A percentile compares a stretch with the other conserved stretches of the same genome.
Conservation (phyloP, 2,113 vertebrate species). For the Xiphophorus couchianus region DNA sequence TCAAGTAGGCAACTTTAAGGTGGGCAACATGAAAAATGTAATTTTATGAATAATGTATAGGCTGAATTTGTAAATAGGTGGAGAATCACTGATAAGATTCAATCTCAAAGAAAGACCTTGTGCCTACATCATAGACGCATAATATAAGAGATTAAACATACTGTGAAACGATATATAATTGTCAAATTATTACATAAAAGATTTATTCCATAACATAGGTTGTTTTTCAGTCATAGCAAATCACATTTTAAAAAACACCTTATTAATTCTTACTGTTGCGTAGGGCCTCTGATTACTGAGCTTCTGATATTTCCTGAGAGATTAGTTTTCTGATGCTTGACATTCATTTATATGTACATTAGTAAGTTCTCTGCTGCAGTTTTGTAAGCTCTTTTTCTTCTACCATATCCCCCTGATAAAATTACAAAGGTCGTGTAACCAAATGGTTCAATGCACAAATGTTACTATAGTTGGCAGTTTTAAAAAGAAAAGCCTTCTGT, state of each 20-base stretch:
- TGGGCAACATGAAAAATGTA: slow-evolving; percentile 19
- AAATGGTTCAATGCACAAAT: not conserved
- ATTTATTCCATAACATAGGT: slow-evolving; percentile 28
- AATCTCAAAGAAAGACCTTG: slow-evolving; percentile 10
- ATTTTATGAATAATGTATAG: slow-evolving; percentile 68
- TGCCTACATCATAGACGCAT: slow-evolving; percentile 17
- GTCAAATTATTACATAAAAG: slow-evolving; percentile 27
- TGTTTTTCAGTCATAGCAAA: slow-evolving; percentile 26
- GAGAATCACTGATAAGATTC: slow-evolving; percentile 52
- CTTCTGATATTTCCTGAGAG: slow-evolving; percentile 31
- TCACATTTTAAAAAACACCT: slow-evolving; percentile 24
- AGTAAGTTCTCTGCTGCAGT: slow-evolving; percentile 7
- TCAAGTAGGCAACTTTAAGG: slow-evolving; percentile 22
- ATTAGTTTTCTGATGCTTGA: slow-evolving; percentile 22
- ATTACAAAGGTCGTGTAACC: not conserved
- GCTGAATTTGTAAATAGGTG: slow-evolving; percentile 22
- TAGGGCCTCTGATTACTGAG: slow-evolving; percentile 27
- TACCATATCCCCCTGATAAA: not conserved
- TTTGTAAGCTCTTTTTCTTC: slow-evolving; percentile 1
- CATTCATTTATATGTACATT: slow-evolving; percentile 28
- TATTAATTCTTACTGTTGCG: slow-evolving; percentile 25
- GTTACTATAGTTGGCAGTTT: not conserved
- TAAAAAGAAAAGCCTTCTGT: not conserved
- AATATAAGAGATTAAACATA: slow-evolving; percentile 26
- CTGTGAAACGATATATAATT: slow-evolving; percentile 31